phyloP scores from a whole-genome alignment of 2,113 vertebrate genomes.

The Actinemys pallida region DNA sequence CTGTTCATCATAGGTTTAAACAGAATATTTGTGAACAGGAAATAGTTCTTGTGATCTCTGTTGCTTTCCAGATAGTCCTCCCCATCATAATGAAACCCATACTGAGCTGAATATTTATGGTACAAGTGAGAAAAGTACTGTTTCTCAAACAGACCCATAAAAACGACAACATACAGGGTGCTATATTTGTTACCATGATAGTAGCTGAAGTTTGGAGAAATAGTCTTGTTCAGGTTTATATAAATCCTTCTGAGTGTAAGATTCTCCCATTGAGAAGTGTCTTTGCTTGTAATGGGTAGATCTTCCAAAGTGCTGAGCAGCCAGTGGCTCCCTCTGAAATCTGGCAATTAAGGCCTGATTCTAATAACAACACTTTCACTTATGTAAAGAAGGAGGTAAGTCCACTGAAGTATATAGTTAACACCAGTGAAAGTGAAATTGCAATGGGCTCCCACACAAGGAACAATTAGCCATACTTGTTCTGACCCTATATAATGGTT shows the following conservation, averaged over 20 bases:
- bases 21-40: conserved; percentile 64
- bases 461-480: neutral
- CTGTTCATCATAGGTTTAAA: conserved; percentile 66
- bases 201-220: neutral
- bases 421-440: neutral
- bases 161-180: conserved; percentile 14
- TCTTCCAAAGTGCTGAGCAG: neutral
- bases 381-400: neutral
- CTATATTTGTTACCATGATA: conserved; percentile 6
- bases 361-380: neutral
- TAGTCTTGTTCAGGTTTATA: neutral
- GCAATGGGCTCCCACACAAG: neutral
- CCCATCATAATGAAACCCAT: conserved; percentile 48
- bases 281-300: neutral
- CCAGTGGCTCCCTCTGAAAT: neutral
- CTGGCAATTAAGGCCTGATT: neutral
- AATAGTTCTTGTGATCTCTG: conserved; percentile 60
- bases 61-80: conserved; percentile 62
- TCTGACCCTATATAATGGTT: neutral
- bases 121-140: conserved; percentile 28
- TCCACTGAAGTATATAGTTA: neutral
- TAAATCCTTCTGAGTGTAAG: neutral
- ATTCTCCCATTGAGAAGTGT: neutral
- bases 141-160: conserved; percentile 38
- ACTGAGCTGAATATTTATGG: conserved; percentile 38